Evolutionary conservation across 2,113 vertebrate species (phyloP).

Genomic region (Pseudorasbora parva): DNA sequence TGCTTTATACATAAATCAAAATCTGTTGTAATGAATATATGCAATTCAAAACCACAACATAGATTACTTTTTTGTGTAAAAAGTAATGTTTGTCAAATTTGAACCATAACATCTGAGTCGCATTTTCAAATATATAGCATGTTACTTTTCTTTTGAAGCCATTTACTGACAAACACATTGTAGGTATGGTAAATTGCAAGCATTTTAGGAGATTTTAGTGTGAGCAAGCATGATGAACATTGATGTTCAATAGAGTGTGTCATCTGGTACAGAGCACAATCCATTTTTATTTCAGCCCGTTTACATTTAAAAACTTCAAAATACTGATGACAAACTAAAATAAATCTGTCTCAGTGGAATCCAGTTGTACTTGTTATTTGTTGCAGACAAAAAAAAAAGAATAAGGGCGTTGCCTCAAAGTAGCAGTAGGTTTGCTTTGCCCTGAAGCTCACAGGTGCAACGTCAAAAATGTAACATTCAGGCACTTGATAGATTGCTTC

Average conservation of each 20-base stretch:
- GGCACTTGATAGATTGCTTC: neutral
- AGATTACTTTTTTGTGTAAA: neutral
- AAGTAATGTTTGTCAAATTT: too few relatives aligned
- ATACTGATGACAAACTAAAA: neutral
- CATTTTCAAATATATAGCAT: too few relatives aligned
- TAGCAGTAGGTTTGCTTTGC: constrained; percentile 4
- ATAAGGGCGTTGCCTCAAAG: neutral
- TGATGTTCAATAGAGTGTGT: neutral
- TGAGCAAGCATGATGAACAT: neutral
- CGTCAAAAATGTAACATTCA: neutral
- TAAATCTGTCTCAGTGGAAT: neutral
- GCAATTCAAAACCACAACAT: neutral
- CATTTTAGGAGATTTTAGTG: neutral
- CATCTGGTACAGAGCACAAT: neutral
- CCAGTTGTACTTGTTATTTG: constrained; percentile 18
- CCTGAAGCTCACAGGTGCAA: constrained; percentile 19
- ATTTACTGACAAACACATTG: neutral
- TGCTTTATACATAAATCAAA: neutral
- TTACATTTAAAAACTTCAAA: neutral
- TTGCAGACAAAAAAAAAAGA: neutral
- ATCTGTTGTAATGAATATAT: neutral
- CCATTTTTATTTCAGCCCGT: neutral
- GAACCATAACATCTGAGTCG: too few relatives aligned
- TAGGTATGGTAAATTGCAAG: neutral
- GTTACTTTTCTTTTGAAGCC: neutral